Conservation (phyloP, 2,113 vertebrate species). For the Bothrops jararaca region DNA sequence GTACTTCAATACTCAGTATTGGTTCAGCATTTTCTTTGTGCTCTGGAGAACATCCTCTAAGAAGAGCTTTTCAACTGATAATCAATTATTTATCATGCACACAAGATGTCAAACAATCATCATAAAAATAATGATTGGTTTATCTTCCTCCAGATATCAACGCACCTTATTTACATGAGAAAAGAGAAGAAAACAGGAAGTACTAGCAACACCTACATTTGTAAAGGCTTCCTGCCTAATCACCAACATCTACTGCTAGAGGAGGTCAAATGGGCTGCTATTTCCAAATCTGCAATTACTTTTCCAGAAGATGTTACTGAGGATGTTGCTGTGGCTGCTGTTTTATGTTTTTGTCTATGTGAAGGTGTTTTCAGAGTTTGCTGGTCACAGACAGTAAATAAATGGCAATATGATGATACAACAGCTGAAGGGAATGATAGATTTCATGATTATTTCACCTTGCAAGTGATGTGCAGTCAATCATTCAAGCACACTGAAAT, state of each 20-base stretch:
- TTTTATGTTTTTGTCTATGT: background rate
- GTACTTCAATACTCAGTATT: background rate
- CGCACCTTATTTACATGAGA: background rate
- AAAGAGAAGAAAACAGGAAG: background rate
- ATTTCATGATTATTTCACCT: constrained; percentile 12
- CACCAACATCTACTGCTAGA: background rate
- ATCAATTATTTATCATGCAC: background rate
- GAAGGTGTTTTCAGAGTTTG: background rate
- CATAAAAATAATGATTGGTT: background rate
- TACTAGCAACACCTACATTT: background rate
- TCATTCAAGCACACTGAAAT: constrained; percentile 5
- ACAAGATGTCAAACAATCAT: background rate
- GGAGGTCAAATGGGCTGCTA: background rate
- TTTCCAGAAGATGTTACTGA: background rate
- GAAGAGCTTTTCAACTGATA: background rate
- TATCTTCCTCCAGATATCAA: background rate
- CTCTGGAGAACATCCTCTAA: background rate
- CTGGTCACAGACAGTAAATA: background rate
- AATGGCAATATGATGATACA: constrained; percentile 7
- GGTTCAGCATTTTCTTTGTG: background rate
- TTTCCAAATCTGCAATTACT: background rate
- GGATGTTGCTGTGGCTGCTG: background rate
- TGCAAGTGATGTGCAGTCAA: constrained; percentile 1
- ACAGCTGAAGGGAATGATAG: constrained; percentile 13
- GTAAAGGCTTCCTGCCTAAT: background rate